Conservation (phyloP, 2,797 vertebrate genomes). For the Nyctalus aviator region DNA sequence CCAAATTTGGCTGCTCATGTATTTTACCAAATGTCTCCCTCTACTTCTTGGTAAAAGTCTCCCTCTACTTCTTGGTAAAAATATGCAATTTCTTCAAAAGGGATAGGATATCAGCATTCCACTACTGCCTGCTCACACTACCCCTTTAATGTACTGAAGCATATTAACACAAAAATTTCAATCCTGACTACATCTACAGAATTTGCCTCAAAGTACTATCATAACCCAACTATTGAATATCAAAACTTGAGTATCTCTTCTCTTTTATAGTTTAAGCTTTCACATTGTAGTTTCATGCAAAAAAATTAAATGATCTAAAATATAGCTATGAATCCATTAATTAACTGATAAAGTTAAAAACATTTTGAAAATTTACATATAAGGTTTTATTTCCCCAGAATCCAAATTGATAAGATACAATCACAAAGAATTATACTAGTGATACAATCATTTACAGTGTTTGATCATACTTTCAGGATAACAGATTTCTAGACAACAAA, state of each 20-base stretch:
- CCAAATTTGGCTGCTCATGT: neutral
- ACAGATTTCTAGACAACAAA: slow-evolving; percentile 11
- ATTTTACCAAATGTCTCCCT: slow-evolving; percentile 26
- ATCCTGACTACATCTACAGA: neutral
- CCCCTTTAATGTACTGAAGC: neutral
- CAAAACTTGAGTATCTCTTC: neutral
- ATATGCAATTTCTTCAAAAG: neutral
- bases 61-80: neutral
- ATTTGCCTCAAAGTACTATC: neutral
- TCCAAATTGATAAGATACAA: neutral
- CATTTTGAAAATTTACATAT: slow-evolving; percentile 19
- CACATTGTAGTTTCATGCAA: neutral
- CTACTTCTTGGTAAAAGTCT: slow-evolving; percentile 14
- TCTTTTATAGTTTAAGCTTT: slow-evolving; percentile 47
- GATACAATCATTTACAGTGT: neutral
- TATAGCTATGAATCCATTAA: neutral
- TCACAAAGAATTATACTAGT: slow-evolving; percentile 24
- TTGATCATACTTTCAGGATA: slow-evolving; percentile 47
- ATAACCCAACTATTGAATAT: neutral
- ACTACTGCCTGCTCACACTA: neutral
- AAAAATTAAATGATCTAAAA: neutral
- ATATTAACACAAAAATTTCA: neutral
- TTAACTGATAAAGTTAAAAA: slow-evolving; percentile 42
- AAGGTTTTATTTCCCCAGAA: neutral
- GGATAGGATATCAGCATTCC: neutral